Conservation (phyloP, 2,113 vertebrate genomes). For the Pteruthius melanotis region DNA sequence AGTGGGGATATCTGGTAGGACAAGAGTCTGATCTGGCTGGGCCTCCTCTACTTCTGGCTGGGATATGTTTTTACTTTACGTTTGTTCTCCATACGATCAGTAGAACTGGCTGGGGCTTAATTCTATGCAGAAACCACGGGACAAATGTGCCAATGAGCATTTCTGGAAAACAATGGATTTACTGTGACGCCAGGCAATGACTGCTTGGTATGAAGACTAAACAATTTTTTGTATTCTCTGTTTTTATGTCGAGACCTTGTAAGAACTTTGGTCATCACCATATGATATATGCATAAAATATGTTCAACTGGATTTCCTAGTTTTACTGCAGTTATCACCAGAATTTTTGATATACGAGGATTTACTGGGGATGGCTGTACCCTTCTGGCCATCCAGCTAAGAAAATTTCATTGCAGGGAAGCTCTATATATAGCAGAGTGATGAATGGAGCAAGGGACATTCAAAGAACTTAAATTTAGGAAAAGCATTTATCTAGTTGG, state of each 20-base stretch:
- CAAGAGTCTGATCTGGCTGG: neutral
- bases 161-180: neutral
- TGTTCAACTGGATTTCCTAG: neutral
- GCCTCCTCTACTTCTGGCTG: neutral
- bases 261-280: neutral
- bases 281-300: neutral
- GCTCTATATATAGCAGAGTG: neutral
- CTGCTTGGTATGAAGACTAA: neutral
- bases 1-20: neutral
- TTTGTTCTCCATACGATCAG: neutral
- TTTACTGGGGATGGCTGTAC: neutral
- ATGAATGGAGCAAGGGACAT: neutral
- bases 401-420: neutral
- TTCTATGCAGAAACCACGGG: neutral
- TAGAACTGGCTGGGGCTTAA: neutral
- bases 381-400: neutral
- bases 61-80: rapidly evolving
- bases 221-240: neutral
- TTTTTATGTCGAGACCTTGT: neutral
- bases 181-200: neutral
- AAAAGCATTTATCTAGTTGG: neutral
- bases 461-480: neutral
- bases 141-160: neutral
- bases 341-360: neutral
- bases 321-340: neutral